These are phyloP conservation scores for Phoebastria nigripes DNA, from an alignment of 2,797 vertebrate genomes.

Conservation along the genomic window DNA sequence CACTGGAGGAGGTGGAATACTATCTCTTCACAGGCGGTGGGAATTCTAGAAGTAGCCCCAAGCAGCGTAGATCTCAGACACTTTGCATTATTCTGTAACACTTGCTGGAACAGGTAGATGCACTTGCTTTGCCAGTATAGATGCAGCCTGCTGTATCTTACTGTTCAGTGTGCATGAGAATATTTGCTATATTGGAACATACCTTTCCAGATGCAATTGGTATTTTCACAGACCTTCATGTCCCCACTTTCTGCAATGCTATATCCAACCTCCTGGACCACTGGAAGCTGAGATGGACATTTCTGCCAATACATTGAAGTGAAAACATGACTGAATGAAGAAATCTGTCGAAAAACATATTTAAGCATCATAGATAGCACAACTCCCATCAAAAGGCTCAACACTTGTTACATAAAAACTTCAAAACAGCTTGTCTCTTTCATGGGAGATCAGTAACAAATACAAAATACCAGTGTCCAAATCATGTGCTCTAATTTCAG, in stretches of 20 bases:
- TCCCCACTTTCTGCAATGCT: neutral
- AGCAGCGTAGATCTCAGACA: neutral
- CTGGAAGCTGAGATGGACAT: neutral
- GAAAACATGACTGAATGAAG: neutral
- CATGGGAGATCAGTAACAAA: neutral
- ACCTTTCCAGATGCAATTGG: constrained; percentile 43
- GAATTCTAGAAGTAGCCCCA: neutral
- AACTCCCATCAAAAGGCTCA: neutral
- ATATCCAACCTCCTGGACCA: neutral
- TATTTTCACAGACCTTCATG: constrained; percentile 39
- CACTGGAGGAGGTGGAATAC: neutral
- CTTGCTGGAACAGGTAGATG: neutral
- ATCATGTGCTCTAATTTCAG: neutral
- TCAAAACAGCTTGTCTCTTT: neutral
- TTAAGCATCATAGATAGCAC: neutral
- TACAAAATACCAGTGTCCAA: neutral
- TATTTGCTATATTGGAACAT: neutral
- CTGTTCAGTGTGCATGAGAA: neutral
- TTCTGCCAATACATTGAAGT: constrained; percentile 30
- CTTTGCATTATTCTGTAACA: neutral
- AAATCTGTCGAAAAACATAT: neutral
- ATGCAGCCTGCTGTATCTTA: neutral
- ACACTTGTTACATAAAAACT: neutral
- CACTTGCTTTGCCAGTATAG: neutral
- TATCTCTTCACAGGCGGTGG: neutral